A percentile compares a stretch with the other conserved stretches of the same genome.
phyloP scores from a whole-genome alignment of 2,113 vertebrate genomes.

The Rhea americana region DNA sequence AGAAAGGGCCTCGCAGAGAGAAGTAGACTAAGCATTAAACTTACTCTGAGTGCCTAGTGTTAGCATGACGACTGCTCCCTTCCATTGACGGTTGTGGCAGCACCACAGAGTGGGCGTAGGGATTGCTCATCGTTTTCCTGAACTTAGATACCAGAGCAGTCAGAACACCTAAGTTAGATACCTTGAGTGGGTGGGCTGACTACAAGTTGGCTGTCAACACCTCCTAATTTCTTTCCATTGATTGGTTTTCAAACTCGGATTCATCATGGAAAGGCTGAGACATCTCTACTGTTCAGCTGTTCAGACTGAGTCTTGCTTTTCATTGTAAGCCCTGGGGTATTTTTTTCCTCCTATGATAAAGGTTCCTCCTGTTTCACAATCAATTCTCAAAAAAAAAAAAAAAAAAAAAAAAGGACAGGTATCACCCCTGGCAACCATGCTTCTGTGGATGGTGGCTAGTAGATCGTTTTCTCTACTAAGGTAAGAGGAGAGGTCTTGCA shows the following conservation, averaged over 20 bases:
- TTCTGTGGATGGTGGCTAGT: neutral
- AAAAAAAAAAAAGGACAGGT: neutral
- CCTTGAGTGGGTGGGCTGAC: conserved; percentile 56
- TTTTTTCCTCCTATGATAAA: neutral
- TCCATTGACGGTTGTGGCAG: conserved; percentile 12
- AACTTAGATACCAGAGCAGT: neutral
- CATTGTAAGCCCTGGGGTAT: conserved; percentile 23
- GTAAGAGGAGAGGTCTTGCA: neutral
- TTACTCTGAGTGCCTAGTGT: neutral
- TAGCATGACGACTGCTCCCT: neutral
- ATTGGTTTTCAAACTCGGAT: conserved; percentile 57
- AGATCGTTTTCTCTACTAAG: conserved; percentile 24
- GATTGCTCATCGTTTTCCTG: conserved; percentile 47
- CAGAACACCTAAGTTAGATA: conserved; percentile 42
- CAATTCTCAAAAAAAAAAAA: neutral
- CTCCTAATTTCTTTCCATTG: conserved; percentile 64
- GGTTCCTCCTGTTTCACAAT: conserved; percentile 52
- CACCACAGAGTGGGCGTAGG: neutral
- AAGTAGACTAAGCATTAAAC: neutral
- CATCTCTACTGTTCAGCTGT: conserved; percentile 52
- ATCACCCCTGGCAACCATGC: neutral
- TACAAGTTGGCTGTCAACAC: conserved; percentile 58
- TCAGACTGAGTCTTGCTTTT: conserved; percentile 50
- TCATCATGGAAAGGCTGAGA: conserved; percentile 66
- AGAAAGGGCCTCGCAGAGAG: neutral